Evolutionary conservation across 2,113 vertebrate genomes (phyloP).

Genomic region (Gallinago media): DNA sequence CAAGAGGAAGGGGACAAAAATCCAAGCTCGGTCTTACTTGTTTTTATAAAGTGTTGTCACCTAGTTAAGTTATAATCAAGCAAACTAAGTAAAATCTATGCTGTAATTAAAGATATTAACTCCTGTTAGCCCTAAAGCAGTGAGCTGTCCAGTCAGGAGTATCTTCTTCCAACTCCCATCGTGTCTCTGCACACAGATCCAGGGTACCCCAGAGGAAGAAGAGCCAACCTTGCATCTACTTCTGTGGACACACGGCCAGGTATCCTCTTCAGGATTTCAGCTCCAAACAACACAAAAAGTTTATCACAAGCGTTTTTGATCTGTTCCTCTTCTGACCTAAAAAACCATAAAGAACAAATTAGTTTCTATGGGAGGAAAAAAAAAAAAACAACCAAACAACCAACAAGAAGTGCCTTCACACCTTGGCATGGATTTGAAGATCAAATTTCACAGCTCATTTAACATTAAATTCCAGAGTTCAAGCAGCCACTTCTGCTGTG

Average conservation of each 20-base stretch:
- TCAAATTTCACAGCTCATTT: not conserved
- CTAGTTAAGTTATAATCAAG: not conserved
- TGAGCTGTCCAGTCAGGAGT: not conserved
- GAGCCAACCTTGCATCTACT: constrained; percentile 92
- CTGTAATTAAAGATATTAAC: not conserved
- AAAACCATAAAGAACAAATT: not conserved
- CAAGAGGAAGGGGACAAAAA: not conserved
- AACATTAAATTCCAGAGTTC: not conserved
- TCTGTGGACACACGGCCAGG: constrained; percentile 97
- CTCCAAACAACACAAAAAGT: constrained; percentile 92
- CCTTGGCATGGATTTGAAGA: not conserved
- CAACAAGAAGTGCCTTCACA: not conserved
- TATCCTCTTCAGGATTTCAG: constrained; percentile 95
- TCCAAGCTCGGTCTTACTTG: not conserved
- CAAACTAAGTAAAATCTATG: not conserved
- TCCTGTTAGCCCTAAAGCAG: not conserved
- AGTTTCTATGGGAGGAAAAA: not conserved
- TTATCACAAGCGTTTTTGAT: constrained; percentile 90
- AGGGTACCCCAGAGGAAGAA: not conserved
- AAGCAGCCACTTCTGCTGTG: not conserved
- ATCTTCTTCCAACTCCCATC: not conserved
- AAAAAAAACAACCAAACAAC: not conserved
- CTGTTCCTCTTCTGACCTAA: constrained; percentile 89
- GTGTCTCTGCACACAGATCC: not conserved
- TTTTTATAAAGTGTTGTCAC: not conserved